Evolutionary conservation across 1,140 invertebrate genomes (phyloP).

Genomic region (Heliconius himera): DNA sequence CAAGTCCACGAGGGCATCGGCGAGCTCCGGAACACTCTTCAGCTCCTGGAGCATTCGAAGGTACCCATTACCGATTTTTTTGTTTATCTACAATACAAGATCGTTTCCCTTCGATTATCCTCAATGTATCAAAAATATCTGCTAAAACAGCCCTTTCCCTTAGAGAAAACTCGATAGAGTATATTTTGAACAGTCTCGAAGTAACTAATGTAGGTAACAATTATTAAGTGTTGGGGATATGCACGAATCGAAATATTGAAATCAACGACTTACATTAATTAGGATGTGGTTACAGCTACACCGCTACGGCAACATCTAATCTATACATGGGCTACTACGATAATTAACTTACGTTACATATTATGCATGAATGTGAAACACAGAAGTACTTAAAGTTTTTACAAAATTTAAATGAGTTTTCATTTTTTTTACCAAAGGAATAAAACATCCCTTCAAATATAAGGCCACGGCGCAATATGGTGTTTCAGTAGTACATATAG

Average conservation of each 20-base stretch:
- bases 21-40: constrained; percentile 36
- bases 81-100: constrained; percentile 62
- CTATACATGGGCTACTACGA: constrained; percentile 59
- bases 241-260: constrained; percentile 76
- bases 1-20: constrained; percentile 42
- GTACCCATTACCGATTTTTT: constrained; percentile 42
- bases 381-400: constrained; percentile 64
- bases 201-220: constrained; percentile 81
- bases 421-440: constrained; percentile 69
- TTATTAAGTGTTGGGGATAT: constrained; percentile 78
- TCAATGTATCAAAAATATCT: constrained; percentile 81
- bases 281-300: constrained; percentile 75
- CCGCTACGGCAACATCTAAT: constrained; percentile 71
- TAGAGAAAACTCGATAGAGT: constrained; percentile 79
- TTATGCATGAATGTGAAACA: constrained; percentile 61
- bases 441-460: constrained; percentile 77
- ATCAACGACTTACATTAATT: constrained; percentile 69
- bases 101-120: constrained; percentile 78
- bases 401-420: constrained; percentile 65
- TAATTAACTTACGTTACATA: constrained; percentile 60
- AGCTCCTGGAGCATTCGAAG: constrained; percentile 38
- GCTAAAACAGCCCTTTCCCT: constrained; percentile 80
- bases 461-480: constrained; percentile 80
- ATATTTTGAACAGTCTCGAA: constrained; percentile 80
- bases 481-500: constrained; percentile 78